Evolutionary conservation across 2,888 invertebrate species (phyloP), one percentile per base, ranked within the genome.

Genomic region (Rhimphoctona megacephalus): DNA sequence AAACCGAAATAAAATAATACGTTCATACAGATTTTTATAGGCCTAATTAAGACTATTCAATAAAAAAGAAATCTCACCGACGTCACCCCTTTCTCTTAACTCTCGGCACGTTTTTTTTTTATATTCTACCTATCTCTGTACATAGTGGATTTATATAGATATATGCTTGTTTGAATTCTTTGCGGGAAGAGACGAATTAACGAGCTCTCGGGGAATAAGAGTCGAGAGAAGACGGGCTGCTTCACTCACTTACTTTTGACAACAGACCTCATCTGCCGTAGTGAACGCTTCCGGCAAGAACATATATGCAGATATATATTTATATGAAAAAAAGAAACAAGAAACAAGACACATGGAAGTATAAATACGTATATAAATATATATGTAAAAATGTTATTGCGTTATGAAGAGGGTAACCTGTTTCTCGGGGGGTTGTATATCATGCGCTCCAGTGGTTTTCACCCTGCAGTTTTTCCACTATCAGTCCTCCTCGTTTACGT

Each of bases 161-260:
- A 46, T 49, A 49, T 43, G 17, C 85, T 77, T 77, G 67, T 70
- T 83, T 81, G 70, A 80, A 82, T 85, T 83, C 76, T 81, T 79
- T 54, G 57, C 61, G 54, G 22, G 30, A 30, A 72, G 86, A 80
- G 67, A 61, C 76, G 81, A 83, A 86, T 86, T 86, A 86, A 85
- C 82, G 85, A 86, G 83, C 83, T 54, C 67, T 67, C 72, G 76
- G 7, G 64, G 8, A 17, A 61, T n/a, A 39, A 36, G 57, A 67
- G 73, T 81, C 25, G 33, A 64, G 49, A 49, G 77, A 77, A 78
- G 49, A 85, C 81, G 77, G 78, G 78, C 81, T 81, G 78, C 81
- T 81, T 81, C 70, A 73, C 64, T 85, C 82, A 57, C 77, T 77
- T 66, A 77, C 46, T 46, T 77, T 77, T 64, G 64, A 77, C 79